These are phyloP conservation scores for Triplophysa tibetana DNA, from an alignment of 2,113 vertebrate species.

Conservation along the genomic window DNA sequence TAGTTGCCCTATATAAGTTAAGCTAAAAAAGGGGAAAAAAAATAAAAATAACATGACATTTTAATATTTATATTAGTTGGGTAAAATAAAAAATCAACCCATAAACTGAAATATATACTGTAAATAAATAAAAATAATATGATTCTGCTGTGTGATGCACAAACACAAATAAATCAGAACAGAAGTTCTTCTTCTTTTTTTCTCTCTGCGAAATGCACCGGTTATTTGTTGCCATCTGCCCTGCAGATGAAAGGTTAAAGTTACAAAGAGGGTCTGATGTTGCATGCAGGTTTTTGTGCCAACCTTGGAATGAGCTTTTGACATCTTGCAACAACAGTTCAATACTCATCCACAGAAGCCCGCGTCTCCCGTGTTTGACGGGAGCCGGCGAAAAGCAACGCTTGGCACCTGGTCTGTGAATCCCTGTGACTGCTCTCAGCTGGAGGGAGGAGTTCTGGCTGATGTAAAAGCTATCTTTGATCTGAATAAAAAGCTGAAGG, in stretches of 20 bases:
- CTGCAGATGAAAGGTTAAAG: constrained; percentile 31
- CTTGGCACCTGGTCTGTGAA: constrained; percentile 54
- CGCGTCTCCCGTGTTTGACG: constrained; percentile 43
- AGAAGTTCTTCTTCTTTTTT: constrained; percentile 5
- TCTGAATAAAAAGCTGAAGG: constrained; percentile 65
- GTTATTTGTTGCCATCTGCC: constrained; percentile 40
- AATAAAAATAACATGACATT: background rate
- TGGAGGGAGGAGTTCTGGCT: constrained; percentile 50
- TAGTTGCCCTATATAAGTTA: background rate
- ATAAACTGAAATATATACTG: background rate
- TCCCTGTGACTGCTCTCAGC: constrained; percentile 49
- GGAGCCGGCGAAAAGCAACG: constrained; percentile 44
- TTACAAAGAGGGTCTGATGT: constrained; percentile 39
- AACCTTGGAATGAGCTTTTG: constrained; percentile 43
- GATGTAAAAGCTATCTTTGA: constrained; percentile 63
- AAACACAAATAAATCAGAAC: constrained; percentile 15
- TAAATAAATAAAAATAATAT: background rate
- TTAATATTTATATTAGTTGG: too few relatives aligned
- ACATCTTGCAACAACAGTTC: constrained; percentile 51
- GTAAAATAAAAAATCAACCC: background rate
- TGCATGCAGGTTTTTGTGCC: constrained; percentile 40
- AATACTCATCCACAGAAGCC: constrained; percentile 45
- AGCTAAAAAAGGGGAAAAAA: background rate
- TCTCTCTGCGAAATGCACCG: constrained; percentile 6
- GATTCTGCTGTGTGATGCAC: background rate